Evolutionary conservation across 2,113 vertebrate genomes (phyloP).

Genomic region (Telmatochromis brachygnathus): DNA sequence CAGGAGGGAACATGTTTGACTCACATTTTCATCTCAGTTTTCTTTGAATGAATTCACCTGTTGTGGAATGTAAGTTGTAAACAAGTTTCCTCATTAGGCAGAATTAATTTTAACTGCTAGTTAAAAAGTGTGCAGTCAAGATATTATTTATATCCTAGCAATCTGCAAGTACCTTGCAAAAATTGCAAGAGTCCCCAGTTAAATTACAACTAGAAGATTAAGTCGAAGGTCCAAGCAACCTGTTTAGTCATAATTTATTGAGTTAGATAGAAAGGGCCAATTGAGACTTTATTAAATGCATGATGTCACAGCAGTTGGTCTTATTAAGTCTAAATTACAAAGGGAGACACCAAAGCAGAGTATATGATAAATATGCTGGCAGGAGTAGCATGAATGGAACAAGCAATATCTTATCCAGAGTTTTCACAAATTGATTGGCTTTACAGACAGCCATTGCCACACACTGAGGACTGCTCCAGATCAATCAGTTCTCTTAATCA

Average conservation of each 20-base stretch:
- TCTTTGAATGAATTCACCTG: background rate
- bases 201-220: background rate
- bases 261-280: background rate
- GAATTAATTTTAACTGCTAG: background rate
- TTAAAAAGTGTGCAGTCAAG: background rate
- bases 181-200: background rate
- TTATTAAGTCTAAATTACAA: background rate
- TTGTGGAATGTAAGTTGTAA: background rate
- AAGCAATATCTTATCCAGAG: background rate
- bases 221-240: background rate
- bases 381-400: background rate
- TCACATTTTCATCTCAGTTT: background rate
- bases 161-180: background rate
- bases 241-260: background rate
- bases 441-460: background rate
- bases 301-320: background rate
- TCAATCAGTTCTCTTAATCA: background rate
- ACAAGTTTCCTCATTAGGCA: background rate
- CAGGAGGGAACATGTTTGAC: background rate
- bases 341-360: background rate
- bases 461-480: background rate
- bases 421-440: background rate
- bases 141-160: background rate
- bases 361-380: background rate
- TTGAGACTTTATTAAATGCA: background rate